phyloP scores from a whole-genome alignment of 2,888 invertebrate species.

The Suillia variegata region DNA sequence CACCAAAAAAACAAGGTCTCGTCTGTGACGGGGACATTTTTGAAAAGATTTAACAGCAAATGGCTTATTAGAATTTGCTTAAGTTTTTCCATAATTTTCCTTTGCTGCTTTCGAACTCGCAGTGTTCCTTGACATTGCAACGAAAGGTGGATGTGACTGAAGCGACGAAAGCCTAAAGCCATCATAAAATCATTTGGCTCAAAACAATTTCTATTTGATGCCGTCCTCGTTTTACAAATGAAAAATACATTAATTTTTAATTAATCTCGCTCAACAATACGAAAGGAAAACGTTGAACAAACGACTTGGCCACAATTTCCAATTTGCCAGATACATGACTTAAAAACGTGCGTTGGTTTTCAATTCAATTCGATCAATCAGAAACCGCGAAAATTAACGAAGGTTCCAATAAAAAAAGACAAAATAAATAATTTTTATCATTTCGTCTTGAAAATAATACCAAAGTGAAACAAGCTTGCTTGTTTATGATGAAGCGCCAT shows the following conservation, averaged over 20 bases:
- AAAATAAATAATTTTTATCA: no score
- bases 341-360: no score
- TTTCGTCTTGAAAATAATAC: no score
- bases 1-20: slow-evolving; percentile 33
- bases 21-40: background rate
- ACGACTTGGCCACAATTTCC: no score
- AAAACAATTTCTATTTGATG: background rate
- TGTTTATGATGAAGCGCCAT: no score
- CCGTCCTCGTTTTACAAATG: slow-evolving; percentile 2
- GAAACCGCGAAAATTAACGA: no score
- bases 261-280: slow-evolving; percentile 20
- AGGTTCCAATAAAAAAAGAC: no score
- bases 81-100: slow-evolving; percentile 31
- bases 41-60: slow-evolving; percentile 28
- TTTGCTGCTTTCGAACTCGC: slow-evolving; percentile 31
- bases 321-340: no score
- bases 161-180: slow-evolving; percentile 1
- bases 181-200: slow-evolving; percentile 16
- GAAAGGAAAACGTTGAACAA: no score
- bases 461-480: no score
- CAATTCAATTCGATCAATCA: no score
- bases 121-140: slow-evolving; percentile 12
- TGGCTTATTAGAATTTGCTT: slow-evolving; percentile 51
- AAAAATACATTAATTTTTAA: slow-evolving; percentile 19
- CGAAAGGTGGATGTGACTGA: background rate